Evolutionary conservation across 1,140 invertebrate genomes (phyloP), one percentile per base, ranked within the genome.

Genomic region (Dryas iulia): DNA sequence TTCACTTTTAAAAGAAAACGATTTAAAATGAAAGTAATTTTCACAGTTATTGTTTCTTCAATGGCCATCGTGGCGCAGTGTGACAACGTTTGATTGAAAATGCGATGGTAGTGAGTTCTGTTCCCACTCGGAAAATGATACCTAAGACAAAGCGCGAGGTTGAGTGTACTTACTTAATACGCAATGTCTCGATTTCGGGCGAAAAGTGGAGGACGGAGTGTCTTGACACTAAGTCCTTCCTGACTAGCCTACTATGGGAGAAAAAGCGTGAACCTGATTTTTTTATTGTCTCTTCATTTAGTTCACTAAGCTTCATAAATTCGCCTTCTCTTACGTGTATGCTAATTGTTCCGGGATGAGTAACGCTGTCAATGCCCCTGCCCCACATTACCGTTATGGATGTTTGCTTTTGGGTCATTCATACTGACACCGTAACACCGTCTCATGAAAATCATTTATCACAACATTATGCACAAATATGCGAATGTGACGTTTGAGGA

Each of bases 331-430:
- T 39, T 28, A 53, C 33, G 39, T 14, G 33, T 24, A 62, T 59
- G 60, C 57, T 70, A 70, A 74, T 65, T 67, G 25, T 74, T 74
- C 73, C 69, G 69, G 60, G 60, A 63, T 78, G 72, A 79, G 70
- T 77, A 74, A 74, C 52, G 53, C 71, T 69, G 74, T 69, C 72
- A 73, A 73, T 78, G 71, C 26, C 66, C 71, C 60, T 57, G 74
- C 59, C 73, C 69, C 64, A 74, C 57, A 71, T 77, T 75, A 73
- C 76, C 63, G 77, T 79, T 83, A 79, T 25, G 74, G 65, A 69
- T 73, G 74, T 76, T 75, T 73, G 70, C 69, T 71, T 65, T 63
- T 76, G 69, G 77, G 68, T 71, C 76, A 57, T 61, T 58, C 52
- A 47, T 70, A 52, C 57, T 71, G 72, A 67, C 66, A 76, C 64